Base-by-base conservation (phyloP, 2,888 invertebrate species). In the Ophion slaviceki region DNA sequence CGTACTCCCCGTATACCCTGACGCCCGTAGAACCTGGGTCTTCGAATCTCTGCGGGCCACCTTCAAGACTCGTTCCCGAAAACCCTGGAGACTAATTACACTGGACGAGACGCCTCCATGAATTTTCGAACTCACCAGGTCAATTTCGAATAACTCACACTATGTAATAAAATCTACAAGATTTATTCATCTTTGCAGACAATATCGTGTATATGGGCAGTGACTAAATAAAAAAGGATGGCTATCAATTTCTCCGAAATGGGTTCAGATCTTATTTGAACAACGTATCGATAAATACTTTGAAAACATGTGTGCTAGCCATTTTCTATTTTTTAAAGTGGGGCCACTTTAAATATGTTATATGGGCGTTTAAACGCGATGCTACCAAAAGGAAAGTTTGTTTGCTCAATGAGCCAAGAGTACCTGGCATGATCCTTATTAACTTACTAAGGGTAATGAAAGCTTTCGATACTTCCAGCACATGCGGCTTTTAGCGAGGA, bases 31-130 rank as follows among this genome's bases (percentile, higher is more conserved):
- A 76, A 61, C 83, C 61, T 84, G 59, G 76, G 64, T 70, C 82
- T 71, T 82, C 86, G 87, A 85, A 87, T 88, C 88, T 82, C 88
- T 90, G 88, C 85, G 86, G 87, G 85, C 88, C 82, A 86, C 88
- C 88, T 84, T 74, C 70, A 79, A 79, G 80, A 84, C 68, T 57
- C 81, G 74, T 84, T 87, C 71, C 83, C 89, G 20, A 89, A 89
- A 81, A 87, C 90, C 84, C 90, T 72, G 59, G 91, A 89, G 90
- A 90, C 89, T 90, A 92, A 91, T 91, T 90, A 88, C 87, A 70
- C 78, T 67, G 78, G 83, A 86, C 76, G 68, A 61, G 76, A 82
- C 66, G 70, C 28, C 64, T 36, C 70, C 32, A 14, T 11, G 17
- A 75, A 57, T 62, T 64, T 66, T 28, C 66, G 72, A 64, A 66